A percentile compares a stretch with the other conserved stretches of the same genome.
Conservation (phyloP, 1,140 invertebrate species). For the Lithobius niger region DNA sequence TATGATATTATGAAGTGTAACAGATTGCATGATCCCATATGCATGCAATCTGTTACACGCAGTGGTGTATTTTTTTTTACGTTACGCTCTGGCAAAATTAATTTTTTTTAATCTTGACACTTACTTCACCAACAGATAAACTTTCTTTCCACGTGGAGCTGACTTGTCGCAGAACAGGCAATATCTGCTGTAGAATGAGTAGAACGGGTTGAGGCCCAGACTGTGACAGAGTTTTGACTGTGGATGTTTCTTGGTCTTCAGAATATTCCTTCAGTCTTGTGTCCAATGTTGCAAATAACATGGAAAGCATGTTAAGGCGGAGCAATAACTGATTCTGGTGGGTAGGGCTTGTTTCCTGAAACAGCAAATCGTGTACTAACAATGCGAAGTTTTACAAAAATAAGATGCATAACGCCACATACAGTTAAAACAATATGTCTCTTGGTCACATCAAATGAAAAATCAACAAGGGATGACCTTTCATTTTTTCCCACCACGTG, state of each 20-base stretch:
- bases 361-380: too few species aligned
- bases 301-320: slow-evolving; percentile 52
- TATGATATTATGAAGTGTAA: neutral
- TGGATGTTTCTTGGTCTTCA: neutral
- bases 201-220: slow-evolving; percentile 34
- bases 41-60: neutral
- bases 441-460: too few species aligned
- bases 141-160: slow-evolving; percentile 42
- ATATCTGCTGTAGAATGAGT: slow-evolving; percentile 43
- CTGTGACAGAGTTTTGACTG: neutral
- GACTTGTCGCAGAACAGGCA: slow-evolving; percentile 41
- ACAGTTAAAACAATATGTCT: too few species aligned
- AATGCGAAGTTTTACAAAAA: too few species aligned
- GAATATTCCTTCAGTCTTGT: slow-evolving; percentile 20
- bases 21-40: too few species aligned
- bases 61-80: neutral
- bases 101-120: slow-evolving; percentile 3
- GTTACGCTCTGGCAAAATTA: neutral
- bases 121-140: slow-evolving; percentile 43
- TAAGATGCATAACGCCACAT: too few species aligned
- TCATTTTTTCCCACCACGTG: too few species aligned
- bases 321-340: slow-evolving; percentile 37
- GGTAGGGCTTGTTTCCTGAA: slow-evolving; percentile 31
- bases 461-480: too few species aligned
- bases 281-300: slow-evolving; percentile 51